A percentile compares a stretch with the other conserved stretches of the same genome.
These are phyloP conservation scores for Batillaria attramentaria DNA, from an alignment of 1,140 invertebrate genomes.

Conservation along the genomic window DNA sequence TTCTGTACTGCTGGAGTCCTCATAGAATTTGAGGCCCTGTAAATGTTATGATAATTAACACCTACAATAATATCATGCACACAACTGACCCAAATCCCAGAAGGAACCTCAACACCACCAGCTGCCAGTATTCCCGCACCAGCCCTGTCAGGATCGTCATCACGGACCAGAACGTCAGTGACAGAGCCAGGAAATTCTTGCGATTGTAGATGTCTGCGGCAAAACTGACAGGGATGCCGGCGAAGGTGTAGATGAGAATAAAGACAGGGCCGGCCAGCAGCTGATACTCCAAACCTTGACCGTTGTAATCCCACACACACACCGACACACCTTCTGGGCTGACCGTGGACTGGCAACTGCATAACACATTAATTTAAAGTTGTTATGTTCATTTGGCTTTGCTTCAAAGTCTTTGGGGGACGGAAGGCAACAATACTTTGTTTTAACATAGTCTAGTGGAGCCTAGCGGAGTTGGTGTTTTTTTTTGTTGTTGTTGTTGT, in stretches of 20 bases:
- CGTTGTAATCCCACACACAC: conserved; percentile 95
- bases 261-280: conserved; percentile 92
- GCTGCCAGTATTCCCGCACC: conserved; percentile 91
- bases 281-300: conserved; percentile 92
- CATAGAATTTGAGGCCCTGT: too few species aligned
- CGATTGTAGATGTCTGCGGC: conserved; percentile 83
- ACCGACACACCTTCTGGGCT: conserved; percentile 74
- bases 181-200: conserved; percentile 82
- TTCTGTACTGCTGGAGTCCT: too few species aligned
- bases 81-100: conserved; percentile 83
- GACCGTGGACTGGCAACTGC: conserved; percentile 66
- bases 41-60: too few species aligned
- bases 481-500: too few species aligned
- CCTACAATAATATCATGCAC: too few species aligned
- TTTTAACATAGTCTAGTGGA: too few species aligned
- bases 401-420: too few species aligned
- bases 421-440: too few species aligned
- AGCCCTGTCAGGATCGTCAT: conserved; percentile 88
- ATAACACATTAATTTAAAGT: too few species aligned
- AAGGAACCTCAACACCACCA: conserved; percentile 88
- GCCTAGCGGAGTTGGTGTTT: too few species aligned
- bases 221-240: conserved; percentile 88
- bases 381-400: too few species aligned
- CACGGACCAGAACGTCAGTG: conserved; percentile 85
- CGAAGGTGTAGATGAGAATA: conserved; percentile 90